Evolutionary conservation across 2,113 vertebrate genomes (phyloP).

Genomic region (Scopus umbretta): DNA sequence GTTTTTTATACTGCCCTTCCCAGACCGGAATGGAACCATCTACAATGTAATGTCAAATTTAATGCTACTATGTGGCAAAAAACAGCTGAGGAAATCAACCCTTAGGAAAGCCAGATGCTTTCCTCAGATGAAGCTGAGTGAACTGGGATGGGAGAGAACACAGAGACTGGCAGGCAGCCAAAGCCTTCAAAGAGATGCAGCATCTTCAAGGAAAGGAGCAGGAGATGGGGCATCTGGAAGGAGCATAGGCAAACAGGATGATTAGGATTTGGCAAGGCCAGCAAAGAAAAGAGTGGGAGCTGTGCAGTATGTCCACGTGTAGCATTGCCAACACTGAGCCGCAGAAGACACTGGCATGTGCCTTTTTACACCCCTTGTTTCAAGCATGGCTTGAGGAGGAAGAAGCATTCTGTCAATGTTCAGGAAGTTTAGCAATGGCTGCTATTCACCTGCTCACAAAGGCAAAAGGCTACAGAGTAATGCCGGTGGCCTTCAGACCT

Average conservation of each 20-base stretch:
- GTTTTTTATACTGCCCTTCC: background rate
- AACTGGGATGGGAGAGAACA: background rate
- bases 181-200: background rate
- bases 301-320: background rate
- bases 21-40: background rate
- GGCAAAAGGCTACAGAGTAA: background rate
- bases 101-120: background rate
- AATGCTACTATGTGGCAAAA: background rate
- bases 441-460: background rate
- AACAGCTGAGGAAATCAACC: background rate
- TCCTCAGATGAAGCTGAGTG: background rate
- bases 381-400: rapidly evolving
- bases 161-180: background rate
- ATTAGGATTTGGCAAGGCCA: constrained; percentile 12
- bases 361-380: background rate
- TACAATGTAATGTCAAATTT: background rate
- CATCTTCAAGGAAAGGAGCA: constrained; percentile 14
- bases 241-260: constrained; percentile 11
- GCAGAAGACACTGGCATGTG: background rate
- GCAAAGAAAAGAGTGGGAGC: background rate
- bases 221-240: constrained; percentile 27
- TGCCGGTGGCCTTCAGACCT: background rate
- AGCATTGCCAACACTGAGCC: background rate
- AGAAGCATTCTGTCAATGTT: background rate
- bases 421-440: background rate